Base-by-base conservation (phyloP, 2,888 invertebrate species). In the Orchesellides sinensis region DNA sequence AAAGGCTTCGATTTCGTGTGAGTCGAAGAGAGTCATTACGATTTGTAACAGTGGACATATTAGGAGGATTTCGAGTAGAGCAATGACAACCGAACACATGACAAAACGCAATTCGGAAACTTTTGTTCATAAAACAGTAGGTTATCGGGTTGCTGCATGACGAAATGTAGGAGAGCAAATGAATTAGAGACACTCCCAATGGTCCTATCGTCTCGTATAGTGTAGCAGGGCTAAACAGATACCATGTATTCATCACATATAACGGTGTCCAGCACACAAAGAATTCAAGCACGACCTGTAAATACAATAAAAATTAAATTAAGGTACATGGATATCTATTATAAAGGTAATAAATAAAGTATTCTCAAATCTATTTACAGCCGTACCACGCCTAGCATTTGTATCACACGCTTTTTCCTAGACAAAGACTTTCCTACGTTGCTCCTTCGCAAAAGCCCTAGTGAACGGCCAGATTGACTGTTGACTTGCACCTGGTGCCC, bases 201-300 rank as follows among this genome's bases (percentile, higher is more conserved):
- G 90, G 91, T 1, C 92, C 92, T 12, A 92, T 89, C 17, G 89
- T 89, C 29, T 90, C 89, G 88, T 92, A 88, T 5, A 93, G 91
- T 25, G 90, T 90, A 10, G 89, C 88, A 0, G 91, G 90, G 85
- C 92, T 91, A 88, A 92, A 92, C 21, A 92, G 89, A 21, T 91
- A 91, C 89, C 92, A 92, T 4, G 93, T 93, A 87, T 92, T 92
- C 80, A 93, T 90, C 85, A 92, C 90, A 88, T 92, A 93, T 2
- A 93, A 89, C 0, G 94, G 94, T 0, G 93, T 93, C 94, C 94
- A 94, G 89, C 93, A 94, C 68, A 93, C 90, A 89, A 94, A 94
- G 89, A 94, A 94, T 88, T 94, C 93, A n/a, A 93, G 89, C 1
- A 94, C 93, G n/a, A 81, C 81, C 81, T 72, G 47, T 17, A 69